Evolutionary conservation across 2,797 vertebrate genomes (phyloP).

Genomic region (Danio albolineatus): DNA sequence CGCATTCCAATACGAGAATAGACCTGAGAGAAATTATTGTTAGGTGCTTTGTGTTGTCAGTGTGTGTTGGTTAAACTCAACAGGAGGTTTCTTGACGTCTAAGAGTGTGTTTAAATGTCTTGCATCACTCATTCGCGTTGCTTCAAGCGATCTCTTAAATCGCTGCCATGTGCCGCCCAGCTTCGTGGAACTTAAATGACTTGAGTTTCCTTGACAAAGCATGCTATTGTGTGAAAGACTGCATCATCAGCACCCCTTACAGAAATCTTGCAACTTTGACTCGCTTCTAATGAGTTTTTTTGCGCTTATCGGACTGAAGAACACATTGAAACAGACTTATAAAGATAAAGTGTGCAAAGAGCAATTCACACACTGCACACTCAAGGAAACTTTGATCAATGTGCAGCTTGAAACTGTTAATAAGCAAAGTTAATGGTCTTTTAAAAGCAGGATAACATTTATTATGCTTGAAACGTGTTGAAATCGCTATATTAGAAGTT

Average conservation of each 20-base stretch:
- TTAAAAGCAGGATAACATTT: neutral
- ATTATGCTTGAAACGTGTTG: neutral
- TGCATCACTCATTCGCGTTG: conserved; percentile 32
- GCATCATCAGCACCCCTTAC: conserved; percentile 2
- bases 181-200: conserved; percentile 17
- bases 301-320: neutral
- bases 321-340: neutral
- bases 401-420: neutral
- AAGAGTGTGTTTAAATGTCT: conserved; percentile 39
- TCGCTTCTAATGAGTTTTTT: neutral
- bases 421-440: neutral
- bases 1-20: neutral
- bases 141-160: conserved; percentile 48
- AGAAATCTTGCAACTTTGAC: neutral
- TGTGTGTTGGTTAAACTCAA: conserved; percentile 22
- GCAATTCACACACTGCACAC: neutral
- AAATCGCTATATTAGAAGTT: neutral
- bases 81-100: conserved; percentile 8
- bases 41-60: neutral
- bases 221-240: conserved; percentile 1
- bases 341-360: neutral
- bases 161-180: conserved; percentile 50
- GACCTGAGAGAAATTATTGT: conserved; percentile 1
- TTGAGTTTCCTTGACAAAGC: conserved; percentile 31
- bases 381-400: neutral